Evolutionary conservation across 35 echinoderm and acorn worm genomes (phyloP).

Genomic region (Amphiura filiformis): DNA sequence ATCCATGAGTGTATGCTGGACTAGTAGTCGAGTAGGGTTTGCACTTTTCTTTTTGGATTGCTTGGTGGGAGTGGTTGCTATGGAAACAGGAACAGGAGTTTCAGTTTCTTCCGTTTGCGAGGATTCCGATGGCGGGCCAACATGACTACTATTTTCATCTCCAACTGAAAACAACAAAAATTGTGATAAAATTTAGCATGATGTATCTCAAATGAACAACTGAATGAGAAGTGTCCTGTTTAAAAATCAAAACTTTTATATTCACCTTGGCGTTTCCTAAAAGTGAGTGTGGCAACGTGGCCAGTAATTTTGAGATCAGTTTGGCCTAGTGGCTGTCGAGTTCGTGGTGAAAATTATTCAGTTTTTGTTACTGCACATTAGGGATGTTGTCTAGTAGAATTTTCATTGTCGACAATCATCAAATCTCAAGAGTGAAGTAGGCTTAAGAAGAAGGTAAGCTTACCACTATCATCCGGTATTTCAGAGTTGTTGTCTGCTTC

Average conservation of each 20-base stretch:
- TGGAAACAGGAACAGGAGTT: neutral
- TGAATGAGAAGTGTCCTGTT: too few relatives aligned
- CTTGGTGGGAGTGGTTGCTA: slow-evolving; percentile 14
- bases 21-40: slow-evolving; percentile 38
- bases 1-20: slow-evolving; percentile 77
- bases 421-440: too few relatives aligned
- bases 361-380: too few relatives aligned
- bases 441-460: too few relatives aligned
- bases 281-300: too few relatives aligned
- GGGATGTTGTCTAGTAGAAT: too few relatives aligned
- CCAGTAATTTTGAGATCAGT: too few relatives aligned
- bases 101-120: slow-evolving; percentile 6
- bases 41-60: slow-evolving; percentile 38
- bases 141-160: neutral
- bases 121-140: neutral
- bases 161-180: slow-evolving; percentile 4
- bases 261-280: too few relatives aligned
- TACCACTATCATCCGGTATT: neutral
- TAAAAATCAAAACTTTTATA: too few relatives aligned
- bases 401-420: too few relatives aligned
- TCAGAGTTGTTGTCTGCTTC: slow-evolving; percentile 19
- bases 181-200: slow-evolving; percentile 7
- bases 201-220: neutral
- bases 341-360: too few relatives aligned
- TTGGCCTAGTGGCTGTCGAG: too few relatives aligned